These are phyloP conservation scores for Argynnis bischoffii DNA, from an alignment of 2,888 invertebrate genomes.

Conservation along the genomic window DNA sequence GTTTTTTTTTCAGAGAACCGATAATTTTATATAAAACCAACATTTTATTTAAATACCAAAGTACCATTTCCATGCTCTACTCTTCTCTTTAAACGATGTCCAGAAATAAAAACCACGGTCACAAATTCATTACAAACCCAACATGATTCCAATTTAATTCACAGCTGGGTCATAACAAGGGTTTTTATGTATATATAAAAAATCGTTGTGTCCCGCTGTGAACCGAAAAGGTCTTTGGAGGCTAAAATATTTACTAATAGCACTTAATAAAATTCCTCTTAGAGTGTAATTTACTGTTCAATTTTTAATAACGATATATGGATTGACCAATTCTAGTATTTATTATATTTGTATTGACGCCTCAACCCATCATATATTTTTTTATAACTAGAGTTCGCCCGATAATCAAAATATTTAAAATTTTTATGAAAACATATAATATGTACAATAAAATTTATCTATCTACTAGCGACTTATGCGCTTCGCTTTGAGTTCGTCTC, in stretches of 20 bases:
- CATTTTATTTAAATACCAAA: neutral
- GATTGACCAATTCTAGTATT: too few species aligned
- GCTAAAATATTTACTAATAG: conserved; percentile 69
- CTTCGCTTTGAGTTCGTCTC: too few species aligned
- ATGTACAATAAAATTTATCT: too few species aligned
- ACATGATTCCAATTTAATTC: conserved; percentile 75
- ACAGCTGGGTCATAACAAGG: conserved; percentile 72
- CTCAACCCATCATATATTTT: too few species aligned
- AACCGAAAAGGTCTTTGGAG: conserved; percentile 54
- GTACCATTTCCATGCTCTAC: neutral
- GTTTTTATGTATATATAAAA: conserved; percentile 63
- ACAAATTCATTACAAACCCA: conserved; percentile 64
- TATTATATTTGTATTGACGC: too few species aligned
- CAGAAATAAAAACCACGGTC: conserved; percentile 36
- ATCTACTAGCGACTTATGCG: too few species aligned
- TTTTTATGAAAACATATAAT: too few species aligned
- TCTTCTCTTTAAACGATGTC: conserved; percentile 1
- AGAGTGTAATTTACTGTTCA: conserved; percentile 38
- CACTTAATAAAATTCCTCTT: conserved; percentile 72
- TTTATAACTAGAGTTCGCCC: too few species aligned
- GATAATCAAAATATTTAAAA: too few species aligned
- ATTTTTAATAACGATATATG: conserved; percentile 15
- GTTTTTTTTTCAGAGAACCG: too few species aligned
- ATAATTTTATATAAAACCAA: too few species aligned
- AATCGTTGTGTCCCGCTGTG: conserved; percentile 65